phyloP scores from a whole-genome alignment of 2,888 invertebrate genomes.

The Phymatocera aterrima region DNA sequence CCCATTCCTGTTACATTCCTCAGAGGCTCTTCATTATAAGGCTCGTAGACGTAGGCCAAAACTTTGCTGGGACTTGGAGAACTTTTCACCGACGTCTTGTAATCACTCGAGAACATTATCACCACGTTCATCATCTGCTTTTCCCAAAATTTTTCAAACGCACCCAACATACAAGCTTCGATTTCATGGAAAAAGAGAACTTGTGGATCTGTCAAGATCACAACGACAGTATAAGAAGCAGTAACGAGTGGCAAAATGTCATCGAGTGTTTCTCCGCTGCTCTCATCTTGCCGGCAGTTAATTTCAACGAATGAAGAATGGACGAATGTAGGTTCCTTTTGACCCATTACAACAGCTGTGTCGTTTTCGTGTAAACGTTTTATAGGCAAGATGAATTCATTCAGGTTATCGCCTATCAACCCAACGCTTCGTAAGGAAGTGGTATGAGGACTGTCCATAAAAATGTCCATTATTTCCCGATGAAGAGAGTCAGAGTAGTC shows the following conservation, averaged over 20 bases:
- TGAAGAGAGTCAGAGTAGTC: slow-evolving; percentile 7
- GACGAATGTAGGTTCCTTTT: background rate
- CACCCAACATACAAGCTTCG: slow-evolving; percentile 16
- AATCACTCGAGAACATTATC: slow-evolving; percentile 5
- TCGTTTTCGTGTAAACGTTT: slow-evolving; percentile 1
- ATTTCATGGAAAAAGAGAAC: background rate
- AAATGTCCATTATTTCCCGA: slow-evolving; percentile 6
- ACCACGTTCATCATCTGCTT: background rate
- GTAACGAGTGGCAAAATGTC: background rate
- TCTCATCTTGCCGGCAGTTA: background rate
- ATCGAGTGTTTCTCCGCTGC: background rate
- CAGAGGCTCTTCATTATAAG: slow-evolving; percentile 7
- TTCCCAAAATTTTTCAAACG: slow-evolving; percentile 27
- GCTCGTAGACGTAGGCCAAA: slow-evolving; percentile 24
- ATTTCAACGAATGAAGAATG: slow-evolving; percentile 17
- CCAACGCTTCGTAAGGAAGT: background rate
- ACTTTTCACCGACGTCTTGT: background rate
- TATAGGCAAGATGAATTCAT: background rate
- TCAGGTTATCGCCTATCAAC: background rate
- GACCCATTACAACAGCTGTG: background rate
- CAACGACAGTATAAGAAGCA: background rate
- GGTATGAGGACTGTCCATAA: background rate
- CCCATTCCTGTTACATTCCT: slow-evolving; percentile 2
- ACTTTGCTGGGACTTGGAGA: background rate
- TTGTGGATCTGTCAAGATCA: slow-evolving; percentile 2